Conservation (phyloP, 2,113 vertebrate genomes). For the Misgurnus mizolepis region DNA sequence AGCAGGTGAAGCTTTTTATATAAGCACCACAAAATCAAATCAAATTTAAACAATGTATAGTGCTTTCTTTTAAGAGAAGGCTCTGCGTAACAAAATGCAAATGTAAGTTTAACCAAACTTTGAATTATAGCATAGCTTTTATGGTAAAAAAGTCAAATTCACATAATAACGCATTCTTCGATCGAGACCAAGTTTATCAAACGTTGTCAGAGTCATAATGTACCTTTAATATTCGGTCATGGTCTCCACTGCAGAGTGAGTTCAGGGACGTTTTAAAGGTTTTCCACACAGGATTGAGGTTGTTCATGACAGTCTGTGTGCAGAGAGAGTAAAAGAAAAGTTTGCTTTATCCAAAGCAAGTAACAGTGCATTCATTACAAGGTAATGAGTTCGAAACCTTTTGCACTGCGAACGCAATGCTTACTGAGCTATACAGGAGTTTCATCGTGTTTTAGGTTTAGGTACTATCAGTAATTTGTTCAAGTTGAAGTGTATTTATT, state of each 20-base stretch:
- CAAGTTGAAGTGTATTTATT: too few relatives aligned
- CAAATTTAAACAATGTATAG: background rate
- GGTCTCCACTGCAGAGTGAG: conserved; percentile 94
- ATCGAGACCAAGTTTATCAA: background rate
- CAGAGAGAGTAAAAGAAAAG: conserved; percentile 32
- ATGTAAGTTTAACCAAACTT: background rate
- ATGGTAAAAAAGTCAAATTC: background rate
- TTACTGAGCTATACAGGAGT: too few relatives aligned
- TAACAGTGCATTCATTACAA: too few relatives aligned
- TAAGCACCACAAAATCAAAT: background rate
- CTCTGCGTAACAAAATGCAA: background rate
- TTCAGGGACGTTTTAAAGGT: conserved; percentile 97
- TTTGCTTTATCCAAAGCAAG: too few relatives aligned
- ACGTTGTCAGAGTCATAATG: conserved; percentile 33
- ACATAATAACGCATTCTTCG: background rate
- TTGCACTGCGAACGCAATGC: too few relatives aligned
- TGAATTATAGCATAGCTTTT: conserved; percentile 2
- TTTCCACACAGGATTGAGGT: conserved; percentile 96
- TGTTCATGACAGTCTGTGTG: conserved; percentile 94
- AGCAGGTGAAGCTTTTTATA: background rate
- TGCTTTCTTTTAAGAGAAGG: background rate
- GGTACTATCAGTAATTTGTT: too few relatives aligned
- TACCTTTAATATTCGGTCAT: conserved; percentile 92
- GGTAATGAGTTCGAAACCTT: too few relatives aligned
- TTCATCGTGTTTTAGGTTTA: too few relatives aligned